Percentiles rank a stretch among this genome's conserved stretches.
Conservation (phyloP, 2,113 vertebrate species). For the Miniopterus natalensis region DNA sequence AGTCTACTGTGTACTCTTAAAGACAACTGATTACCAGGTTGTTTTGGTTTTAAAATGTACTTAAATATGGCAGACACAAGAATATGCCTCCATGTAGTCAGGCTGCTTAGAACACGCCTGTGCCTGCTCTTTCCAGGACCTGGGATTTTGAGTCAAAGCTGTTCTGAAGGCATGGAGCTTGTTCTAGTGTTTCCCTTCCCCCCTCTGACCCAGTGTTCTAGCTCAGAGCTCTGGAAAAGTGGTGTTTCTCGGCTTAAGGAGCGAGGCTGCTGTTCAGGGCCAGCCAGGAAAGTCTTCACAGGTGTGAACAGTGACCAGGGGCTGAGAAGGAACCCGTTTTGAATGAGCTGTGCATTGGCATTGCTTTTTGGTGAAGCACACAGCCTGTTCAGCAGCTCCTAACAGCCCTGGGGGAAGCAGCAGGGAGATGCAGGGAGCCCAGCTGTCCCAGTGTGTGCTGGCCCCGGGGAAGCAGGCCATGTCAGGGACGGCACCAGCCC, state of each 20-base stretch:
- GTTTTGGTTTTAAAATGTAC: neutral
- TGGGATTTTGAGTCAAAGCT: neutral
- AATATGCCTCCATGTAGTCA: neutral
- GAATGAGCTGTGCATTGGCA: neutral
- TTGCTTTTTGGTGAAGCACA: neutral
- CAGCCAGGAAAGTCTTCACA: neutral
- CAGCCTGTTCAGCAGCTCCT: neutral
- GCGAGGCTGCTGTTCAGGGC: neutral
- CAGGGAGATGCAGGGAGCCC: neutral
- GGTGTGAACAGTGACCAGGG: neutral
- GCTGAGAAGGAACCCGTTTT: neutral
- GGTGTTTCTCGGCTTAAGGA: neutral
- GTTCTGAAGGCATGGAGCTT: neutral
- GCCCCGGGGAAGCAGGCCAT: neutral
- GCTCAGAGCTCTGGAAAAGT: conserved; percentile 15
- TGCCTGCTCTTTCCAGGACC: conserved; percentile 18
- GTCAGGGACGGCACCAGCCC: neutral
- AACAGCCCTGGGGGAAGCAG: neutral
- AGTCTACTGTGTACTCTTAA: conserved; percentile 22
- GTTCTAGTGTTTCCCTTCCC: neutral
- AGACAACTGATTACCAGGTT: conserved; percentile 29
- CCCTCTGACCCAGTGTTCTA: neutral
- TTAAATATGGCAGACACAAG: neutral
- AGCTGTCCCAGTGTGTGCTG: neutral
- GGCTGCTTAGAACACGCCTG: neutral